Conservation (phyloP, 2,113 vertebrate species). For the Odontophorus gujanensis region DNA sequence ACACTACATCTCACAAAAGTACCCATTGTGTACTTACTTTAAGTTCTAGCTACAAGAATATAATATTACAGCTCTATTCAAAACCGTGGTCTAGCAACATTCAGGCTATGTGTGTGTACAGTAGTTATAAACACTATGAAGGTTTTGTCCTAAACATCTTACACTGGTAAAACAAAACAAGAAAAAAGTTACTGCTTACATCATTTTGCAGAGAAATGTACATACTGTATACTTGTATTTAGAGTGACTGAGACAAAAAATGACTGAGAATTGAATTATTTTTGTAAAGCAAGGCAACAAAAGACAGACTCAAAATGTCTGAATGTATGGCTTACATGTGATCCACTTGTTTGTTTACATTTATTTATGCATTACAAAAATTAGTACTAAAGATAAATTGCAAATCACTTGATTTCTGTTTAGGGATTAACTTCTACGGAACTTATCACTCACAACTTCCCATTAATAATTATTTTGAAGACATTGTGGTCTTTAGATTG, state of each 20-base stretch:
- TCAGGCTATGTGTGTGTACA: constrained; percentile 36
- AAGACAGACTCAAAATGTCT: constrained; percentile 41
- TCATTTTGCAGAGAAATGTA: constrained; percentile 31
- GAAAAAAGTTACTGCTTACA: constrained; percentile 29
- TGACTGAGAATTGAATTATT: constrained; percentile 30
- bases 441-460: constrained; percentile 2
- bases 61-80: constrained; percentile 55
- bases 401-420: constrained; percentile 16
- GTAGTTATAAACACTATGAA: constrained; percentile 57
- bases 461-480: constrained; percentile 44
- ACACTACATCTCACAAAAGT: constrained; percentile 59
- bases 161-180: constrained; percentile 12
- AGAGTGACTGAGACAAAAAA: constrained; percentile 35
- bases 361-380: constrained; percentile 38
- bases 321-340: constrained; percentile 37
- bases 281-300: constrained; percentile 34
- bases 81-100: constrained; percentile 37
- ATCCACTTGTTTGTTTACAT: constrained; percentile 27
- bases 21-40: constrained; percentile 45
- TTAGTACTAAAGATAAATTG: constrained; percentile 18
- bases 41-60: constrained; percentile 39
- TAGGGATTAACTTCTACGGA: constrained; percentile 2
- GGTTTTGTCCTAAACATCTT: constrained; percentile 59
- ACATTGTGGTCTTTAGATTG: not conserved
- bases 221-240: constrained; percentile 12